Evolutionary conservation across 2,888 invertebrate species (phyloP), one percentile per base, ranked within the genome.

Genomic region (Diplazon laetatorius): DNA sequence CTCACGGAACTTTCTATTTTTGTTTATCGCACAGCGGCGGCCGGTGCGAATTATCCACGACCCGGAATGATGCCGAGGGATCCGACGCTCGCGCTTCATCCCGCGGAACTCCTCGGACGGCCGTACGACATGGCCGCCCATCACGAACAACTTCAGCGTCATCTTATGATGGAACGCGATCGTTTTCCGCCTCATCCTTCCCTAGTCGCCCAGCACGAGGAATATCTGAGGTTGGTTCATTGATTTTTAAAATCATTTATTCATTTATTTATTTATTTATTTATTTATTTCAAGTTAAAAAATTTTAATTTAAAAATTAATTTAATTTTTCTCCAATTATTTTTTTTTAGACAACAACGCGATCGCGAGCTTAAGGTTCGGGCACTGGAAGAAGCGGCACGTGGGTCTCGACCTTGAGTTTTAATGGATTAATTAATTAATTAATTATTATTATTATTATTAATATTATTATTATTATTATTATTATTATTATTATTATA

Each of bases 291-390:
- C 1, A 10, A 0, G 12, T 6, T 22, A 12, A 48, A 20, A 20
- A 1, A 22, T 10, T 10, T 25, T 22, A 25, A 22, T 25, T 55
- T n/a, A 20, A 18, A 48, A 46, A 46, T 48, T 48, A 12, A 42
- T 48, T 35, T 39, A 2, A 22, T n/a, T 39, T 44, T 10, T 50
- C 37, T 60, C 60, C 59, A 44, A 50, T 59, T 48, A 35, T 9
- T 12, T 37, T 93, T 89, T 92, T 91, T 92, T 92, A 94, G 94
- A 85, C 96, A 96, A 93, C 96, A 96, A 92, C 94, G 96, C 85
- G 96, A 96, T 88, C 93, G 96, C 83, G 96, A 97, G 92, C 93
- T 96, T 87, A 96, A 96, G 93, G 95, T 96, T 88, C 94, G 96
- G 88, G 96, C 96, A 83, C 92, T 96, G 86, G 96, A 96, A 92